Percentiles rank a stretch among this genome's conserved stretches.
phyloP scores from a whole-genome alignment of 1,140 invertebrate species.

The Palaemon carinicauda region DNA sequence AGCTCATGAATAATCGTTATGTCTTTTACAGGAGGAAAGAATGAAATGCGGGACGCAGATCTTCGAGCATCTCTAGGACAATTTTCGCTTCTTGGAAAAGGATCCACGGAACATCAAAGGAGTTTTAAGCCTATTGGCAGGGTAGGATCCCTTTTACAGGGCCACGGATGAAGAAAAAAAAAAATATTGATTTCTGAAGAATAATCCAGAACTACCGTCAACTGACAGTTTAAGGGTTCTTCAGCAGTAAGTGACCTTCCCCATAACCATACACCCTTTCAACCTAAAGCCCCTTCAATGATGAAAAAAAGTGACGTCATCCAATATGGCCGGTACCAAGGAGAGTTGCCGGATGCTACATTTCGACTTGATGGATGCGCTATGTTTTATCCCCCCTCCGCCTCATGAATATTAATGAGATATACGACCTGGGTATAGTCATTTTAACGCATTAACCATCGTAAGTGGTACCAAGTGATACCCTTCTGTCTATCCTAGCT shows the following conservation, averaged over 20 bases:
- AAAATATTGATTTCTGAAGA: too few relatives aligned
- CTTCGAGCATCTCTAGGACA: not conserved
- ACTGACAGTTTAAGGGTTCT: not conserved
- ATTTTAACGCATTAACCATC: slow-evolving; percentile 39
- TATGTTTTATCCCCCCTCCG: not conserved
- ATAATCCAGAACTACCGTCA: too few relatives aligned
- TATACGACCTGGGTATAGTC: slow-evolving; percentile 37
- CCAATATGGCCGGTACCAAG: slow-evolving; percentile 9
- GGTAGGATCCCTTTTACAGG: too few relatives aligned
- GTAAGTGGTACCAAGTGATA: slow-evolving; percentile 42
- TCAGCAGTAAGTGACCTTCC: not conserved
- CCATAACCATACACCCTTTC: not conserved
- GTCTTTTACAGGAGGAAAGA: not conserved
- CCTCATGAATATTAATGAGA: slow-evolving; percentile 52
- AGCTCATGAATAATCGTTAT: not conserved
- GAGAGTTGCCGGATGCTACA: not conserved
- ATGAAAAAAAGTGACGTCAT: slow-evolving; percentile 24
- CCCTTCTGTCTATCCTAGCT: not conserved
- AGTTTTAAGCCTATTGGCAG: not conserved
- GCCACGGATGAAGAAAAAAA: too few relatives aligned
- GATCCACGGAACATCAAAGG: not conserved
- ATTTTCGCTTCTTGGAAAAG: not conserved
- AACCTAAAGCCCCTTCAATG: slow-evolving; percentile 26
- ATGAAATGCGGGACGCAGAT: not conserved
- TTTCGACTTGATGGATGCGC: slow-evolving; percentile 14